These are phyloP conservation scores for Porphyrio hochstetteri DNA, from an alignment of 2,113 vertebrate genomes.

Conservation along the genomic window DNA sequence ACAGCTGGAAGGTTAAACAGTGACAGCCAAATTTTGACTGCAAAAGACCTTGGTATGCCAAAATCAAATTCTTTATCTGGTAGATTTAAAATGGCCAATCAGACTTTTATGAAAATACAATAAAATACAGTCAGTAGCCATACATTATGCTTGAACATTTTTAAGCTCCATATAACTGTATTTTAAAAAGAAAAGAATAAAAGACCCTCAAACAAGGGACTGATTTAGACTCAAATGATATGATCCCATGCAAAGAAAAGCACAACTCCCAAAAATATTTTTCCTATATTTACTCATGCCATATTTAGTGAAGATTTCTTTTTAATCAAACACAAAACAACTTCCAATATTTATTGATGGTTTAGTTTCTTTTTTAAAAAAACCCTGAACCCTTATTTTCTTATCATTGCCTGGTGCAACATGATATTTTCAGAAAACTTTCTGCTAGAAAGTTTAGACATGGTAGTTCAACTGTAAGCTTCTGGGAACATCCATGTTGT, in stretches of 20 bases:
- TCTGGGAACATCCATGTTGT: constrained; percentile 76
- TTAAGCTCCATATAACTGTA: neutral
- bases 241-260: neutral
- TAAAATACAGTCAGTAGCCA: neutral
- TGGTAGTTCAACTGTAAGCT: constrained; percentile 72
- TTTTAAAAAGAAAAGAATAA: neutral
- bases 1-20: neutral
- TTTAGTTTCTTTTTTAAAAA: neutral
- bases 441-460: constrained; percentile 83
- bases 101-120: neutral
- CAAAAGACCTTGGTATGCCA: neutral
- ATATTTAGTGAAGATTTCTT: neutral
- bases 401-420: neutral
- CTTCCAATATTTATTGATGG: neutral
- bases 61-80: neutral
- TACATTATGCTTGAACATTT: neutral
- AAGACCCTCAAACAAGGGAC: neutral
- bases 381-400: neutral
- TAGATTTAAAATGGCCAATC: neutral
- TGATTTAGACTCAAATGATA: neutral
- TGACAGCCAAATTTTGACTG: neutral
- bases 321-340: neutral
- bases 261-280: neutral
- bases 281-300: neutral
- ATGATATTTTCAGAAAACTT: constrained; percentile 26